Evolutionary conservation across 2,888 invertebrate genomes (phyloP), one percentile per base, ranked within the genome.

Genomic region (Parnassius smintheus): DNA sequence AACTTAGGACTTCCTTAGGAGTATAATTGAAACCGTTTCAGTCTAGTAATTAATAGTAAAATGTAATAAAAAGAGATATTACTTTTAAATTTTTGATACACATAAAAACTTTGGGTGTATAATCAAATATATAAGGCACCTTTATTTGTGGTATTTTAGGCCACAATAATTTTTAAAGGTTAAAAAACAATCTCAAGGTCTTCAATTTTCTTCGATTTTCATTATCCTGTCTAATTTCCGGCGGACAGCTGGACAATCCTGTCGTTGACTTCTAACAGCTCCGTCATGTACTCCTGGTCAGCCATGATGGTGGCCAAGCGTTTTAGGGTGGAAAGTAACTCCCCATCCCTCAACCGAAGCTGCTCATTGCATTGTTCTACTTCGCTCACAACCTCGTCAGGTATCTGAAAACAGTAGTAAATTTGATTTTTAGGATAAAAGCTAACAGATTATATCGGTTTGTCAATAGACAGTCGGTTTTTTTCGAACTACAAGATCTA

Each of bases 231-330:
- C 77, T 83, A 83, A 44, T 76, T 78, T 25, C 86, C 91, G 64
- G 91, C 88, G 9, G 91, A 91, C 0, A 91, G 80, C 64, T 86
- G 81, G 0, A 89, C 91, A 75, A 97, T 95, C 74, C 94, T 94
- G 70, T 94, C 91, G 85, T 98, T 97, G 76, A 97, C 94, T 59
- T 94, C 93, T 71, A 96, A 86, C 57, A 96, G 91, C 82, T 97
- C 96, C 25, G 91, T 90, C 80, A 96, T 92, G 80, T 96, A 98
- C 71, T 94, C 94, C 72, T 94, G 92, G 77, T 98, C 96, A 35
- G 93, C 91, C 81, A 96, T 93, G 75, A 96, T 93, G 74, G 93
- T 93, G 48, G 95, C 95, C 63, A 96, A 89, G 22, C 93, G 92
- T 71, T 93, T 93, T 63, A 97, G 87, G 67, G 95, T 92, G 65